These are phyloP conservation scores for Euzophera pinguis DNA, from an alignment of 2,888 invertebrate genomes.

Conservation along the genomic window DNA sequence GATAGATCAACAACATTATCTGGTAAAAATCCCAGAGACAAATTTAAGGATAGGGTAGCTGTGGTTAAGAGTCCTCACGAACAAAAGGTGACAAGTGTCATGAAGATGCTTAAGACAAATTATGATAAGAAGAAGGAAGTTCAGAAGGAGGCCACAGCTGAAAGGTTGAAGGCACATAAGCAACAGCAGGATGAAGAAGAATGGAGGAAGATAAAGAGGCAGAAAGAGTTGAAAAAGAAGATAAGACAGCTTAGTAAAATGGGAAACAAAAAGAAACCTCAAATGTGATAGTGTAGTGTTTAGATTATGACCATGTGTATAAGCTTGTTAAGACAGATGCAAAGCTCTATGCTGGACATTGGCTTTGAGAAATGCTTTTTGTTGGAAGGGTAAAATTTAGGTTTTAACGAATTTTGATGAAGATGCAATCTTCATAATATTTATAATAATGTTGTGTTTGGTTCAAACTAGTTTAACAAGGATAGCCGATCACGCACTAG, in stretches of 20 bases:
- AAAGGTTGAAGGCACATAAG: conserved; percentile 83
- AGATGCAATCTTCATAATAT: no score
- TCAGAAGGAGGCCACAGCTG: conserved; percentile 83
- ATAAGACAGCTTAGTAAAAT: conserved; percentile 88
- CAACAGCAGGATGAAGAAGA: conserved; percentile 84
- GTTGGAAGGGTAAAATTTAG: no score
- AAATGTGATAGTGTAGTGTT: conserved; percentile 47
- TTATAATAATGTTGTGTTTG: no score
- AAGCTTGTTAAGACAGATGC: no score
- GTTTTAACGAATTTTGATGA: no score
- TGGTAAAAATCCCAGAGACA: conserved; percentile 56
- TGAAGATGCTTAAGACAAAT: conserved; percentile 90
- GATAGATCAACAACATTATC: conserved; percentile 62
- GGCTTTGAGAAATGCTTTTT: no score
- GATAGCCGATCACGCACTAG: no score
- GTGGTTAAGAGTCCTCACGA: conserved; percentile 95
- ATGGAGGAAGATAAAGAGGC: conserved; percentile 83
- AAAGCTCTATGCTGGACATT: no score
- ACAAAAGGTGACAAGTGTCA: conserved; percentile 88
- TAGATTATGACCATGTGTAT: no score
- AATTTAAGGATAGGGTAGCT: conserved; percentile 83
- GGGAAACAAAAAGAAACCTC: conserved; percentile 74
- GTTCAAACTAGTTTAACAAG: no score
- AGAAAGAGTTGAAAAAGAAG: conserved; percentile 90
- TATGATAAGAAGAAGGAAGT: conserved; percentile 86